Conservation (phyloP, 2,113 vertebrate genomes). For the Apus apus region DNA sequence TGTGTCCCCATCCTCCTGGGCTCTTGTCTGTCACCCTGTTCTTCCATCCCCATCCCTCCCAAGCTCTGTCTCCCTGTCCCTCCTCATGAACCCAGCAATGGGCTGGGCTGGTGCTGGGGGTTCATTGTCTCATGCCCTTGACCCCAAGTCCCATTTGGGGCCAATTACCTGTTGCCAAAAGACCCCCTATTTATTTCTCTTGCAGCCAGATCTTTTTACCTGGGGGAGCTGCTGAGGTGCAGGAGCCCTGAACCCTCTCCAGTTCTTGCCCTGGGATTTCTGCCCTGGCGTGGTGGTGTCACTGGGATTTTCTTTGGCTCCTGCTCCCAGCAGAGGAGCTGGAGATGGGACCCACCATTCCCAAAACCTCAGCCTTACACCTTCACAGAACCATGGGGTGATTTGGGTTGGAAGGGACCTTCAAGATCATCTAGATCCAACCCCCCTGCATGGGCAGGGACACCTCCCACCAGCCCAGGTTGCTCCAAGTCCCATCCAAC, state of each 20-base stretch:
- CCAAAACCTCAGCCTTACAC: background rate
- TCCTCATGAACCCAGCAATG: background rate
- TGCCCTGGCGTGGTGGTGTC: fast-evolving
- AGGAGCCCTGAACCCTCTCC: background rate
- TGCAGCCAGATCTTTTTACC: background rate
- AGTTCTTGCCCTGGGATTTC: background rate
- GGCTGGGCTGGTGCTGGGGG: background rate
- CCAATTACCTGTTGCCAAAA: background rate
- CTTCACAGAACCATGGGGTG: no score
- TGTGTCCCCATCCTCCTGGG: no score
- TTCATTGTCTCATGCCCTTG: background rate
- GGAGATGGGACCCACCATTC: background rate
- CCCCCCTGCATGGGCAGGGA: no score
- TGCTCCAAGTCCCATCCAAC: no score
- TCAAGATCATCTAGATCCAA: no score
- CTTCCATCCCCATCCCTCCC: no score
- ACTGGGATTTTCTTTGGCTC: background rate
- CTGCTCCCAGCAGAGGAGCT: background rate
- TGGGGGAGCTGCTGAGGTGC: background rate
- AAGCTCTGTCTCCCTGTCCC: no score
- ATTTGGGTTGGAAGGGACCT: no score
- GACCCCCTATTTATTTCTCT: background rate
- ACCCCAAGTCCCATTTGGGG: fast-evolving
- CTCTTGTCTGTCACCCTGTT: no score
- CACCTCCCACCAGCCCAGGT: no score